Base-by-base conservation (phyloP, 1,140 invertebrate species). In the Ips typographus region DNA sequence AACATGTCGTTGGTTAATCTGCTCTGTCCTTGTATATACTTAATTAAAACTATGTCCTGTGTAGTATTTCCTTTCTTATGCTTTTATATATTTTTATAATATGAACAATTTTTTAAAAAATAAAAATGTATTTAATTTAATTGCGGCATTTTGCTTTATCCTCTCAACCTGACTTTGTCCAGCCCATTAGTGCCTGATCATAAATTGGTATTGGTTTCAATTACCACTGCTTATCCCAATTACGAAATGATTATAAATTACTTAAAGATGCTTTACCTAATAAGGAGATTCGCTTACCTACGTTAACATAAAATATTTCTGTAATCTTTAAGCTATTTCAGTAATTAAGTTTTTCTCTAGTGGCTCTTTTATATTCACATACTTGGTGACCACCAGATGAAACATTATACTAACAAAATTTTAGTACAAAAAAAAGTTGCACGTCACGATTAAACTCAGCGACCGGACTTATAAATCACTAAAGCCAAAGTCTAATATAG, bases 71-170 rank as follows among this genome's bases (percentile, higher is more conserved):
- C 47, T 67, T 67, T 60, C 51, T 41, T 67, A 58, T 60, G 65
- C 65, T 67, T 59, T 67, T 67, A 59, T 67, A 67, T 67, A 67
- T 67, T 67, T 55, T 55, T 55, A 67, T 65, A 56, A 56, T 65
- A 56, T 67, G 41, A 55, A 40, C 37, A 59, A 59, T 65, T 65
- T 67, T 67, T 59, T 36, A 44, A 67, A 59, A 49, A 67, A 22
- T 22, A 67, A 67, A 59, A 49, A 58, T 59, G 43, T 67, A 67
- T 59, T 67, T 67, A 67, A 67, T 67, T 37, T 53, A 53, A 4
- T 4, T 40, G 36, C n/a, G 2, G 52, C 3, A 43, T 43, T 65
- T 55, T 65, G n/a, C 22, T 51, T 63, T 6, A n/a, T 49, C 36
- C 4, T 40, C 40, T 52, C 40, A 52, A 40, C 49, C 5, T 22